A percentile compares a stretch with the other conserved stretches of the same genome.
Evolutionary conservation across 2,113 vertebrate species (phyloP).

Genomic region (Tachysurus fulvidraco): DNA sequence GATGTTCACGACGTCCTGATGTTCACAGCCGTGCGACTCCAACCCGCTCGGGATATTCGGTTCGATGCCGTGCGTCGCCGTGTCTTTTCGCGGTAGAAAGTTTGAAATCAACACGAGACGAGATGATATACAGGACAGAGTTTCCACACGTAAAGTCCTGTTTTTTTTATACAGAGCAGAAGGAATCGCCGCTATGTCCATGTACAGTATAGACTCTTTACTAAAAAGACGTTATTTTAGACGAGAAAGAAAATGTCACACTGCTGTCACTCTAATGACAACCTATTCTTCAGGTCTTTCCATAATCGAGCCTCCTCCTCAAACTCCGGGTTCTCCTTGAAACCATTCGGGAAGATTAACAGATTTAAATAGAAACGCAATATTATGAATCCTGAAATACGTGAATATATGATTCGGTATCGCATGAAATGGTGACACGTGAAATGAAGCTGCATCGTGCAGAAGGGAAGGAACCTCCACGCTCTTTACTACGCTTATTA

Average conservation of each 20-base stretch:
- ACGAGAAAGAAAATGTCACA: background rate
- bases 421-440: no score
- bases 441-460: no score
- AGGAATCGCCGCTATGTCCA: background rate
- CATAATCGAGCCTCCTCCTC: background rate
- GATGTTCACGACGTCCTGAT: background rate
- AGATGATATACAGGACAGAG: background rate
- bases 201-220: no score
- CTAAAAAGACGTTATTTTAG: background rate
- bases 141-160: background rate
- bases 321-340: background rate
- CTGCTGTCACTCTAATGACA: background rate
- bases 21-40: background rate
- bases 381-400: background rate
- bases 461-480: background rate
- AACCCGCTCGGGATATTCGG: background rate
- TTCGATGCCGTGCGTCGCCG: background rate
- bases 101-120: background rate
- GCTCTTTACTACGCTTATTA: background rate
- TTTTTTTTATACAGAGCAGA: background rate
- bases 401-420: background rate
- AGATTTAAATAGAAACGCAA: background rate
- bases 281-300: background rate
- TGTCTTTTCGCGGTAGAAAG: background rate
- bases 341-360: background rate